These are phyloP conservation scores for Ricordea florida DNA, from an alignment of 92 coral and sea anemone genomes.

Conservation along the genomic window DNA sequence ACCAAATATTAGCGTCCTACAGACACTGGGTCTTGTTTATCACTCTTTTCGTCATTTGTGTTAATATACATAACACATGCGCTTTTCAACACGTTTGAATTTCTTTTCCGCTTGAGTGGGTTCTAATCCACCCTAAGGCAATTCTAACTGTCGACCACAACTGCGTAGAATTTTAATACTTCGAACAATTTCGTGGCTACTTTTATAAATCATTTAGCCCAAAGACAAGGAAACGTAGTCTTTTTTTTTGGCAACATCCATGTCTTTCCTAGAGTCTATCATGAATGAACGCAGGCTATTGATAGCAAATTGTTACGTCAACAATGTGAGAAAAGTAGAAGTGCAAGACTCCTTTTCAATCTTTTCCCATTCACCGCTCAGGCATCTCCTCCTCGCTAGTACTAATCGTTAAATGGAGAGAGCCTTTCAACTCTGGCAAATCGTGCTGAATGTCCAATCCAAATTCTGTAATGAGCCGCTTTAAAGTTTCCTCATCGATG, in stretches of 20 bases:
- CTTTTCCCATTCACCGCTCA: slow-evolving; percentile 25
- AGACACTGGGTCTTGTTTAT: too few relatives aligned
- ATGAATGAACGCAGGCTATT: too few relatives aligned
- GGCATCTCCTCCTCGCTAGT: slow-evolving; percentile 52
- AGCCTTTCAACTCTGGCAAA: slow-evolving; percentile 65
- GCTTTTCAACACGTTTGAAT: slow-evolving; percentile 31
- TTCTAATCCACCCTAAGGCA: background rate
- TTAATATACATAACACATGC: slow-evolving; percentile 1
- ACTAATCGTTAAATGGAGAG: slow-evolving; percentile 33
- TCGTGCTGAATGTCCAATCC: slow-evolving; percentile 67
- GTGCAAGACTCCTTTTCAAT: too few relatives aligned
- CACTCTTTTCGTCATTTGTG: background rate
- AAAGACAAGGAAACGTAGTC: too few relatives aligned
- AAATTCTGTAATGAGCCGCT: slow-evolving; percentile 46
- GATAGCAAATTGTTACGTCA: too few relatives aligned
- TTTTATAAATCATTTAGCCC: too few relatives aligned
- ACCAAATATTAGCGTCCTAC: too few relatives aligned
- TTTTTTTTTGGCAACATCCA: too few relatives aligned
- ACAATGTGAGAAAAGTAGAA: too few relatives aligned
- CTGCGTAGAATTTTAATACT: background rate
- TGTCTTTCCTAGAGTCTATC: too few relatives aligned
- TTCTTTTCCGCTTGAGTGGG: slow-evolving; percentile 18
- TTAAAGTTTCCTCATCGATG: slow-evolving; percentile 57
- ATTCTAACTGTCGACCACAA: background rate
- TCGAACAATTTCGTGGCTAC: background rate